Conservation (phyloP, 2,797 vertebrate species). For the Semotilus atromaculatus region DNA sequence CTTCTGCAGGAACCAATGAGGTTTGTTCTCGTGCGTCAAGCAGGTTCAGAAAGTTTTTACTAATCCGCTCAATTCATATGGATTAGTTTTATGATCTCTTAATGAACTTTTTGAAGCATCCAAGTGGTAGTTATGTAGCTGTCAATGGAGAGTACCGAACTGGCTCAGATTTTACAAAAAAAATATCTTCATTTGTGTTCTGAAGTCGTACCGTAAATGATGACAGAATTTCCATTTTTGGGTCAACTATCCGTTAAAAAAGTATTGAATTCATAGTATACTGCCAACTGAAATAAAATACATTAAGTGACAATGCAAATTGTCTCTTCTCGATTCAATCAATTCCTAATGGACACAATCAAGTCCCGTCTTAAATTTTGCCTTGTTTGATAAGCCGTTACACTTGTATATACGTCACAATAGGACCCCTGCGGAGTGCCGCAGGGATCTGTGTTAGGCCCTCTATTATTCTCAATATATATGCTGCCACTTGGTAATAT, state of each 20-base stretch:
- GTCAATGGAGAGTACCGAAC: neutral
- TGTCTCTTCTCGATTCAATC: neutral
- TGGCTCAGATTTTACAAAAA: neutral
- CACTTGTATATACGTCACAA: neutral
- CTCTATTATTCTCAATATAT: too few relatives aligned
- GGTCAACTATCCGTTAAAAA: neutral
- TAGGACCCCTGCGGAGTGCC: too few relatives aligned
- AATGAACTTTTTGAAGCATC: neutral
- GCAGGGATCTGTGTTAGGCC: too few relatives aligned
- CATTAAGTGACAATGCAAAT: neutral
- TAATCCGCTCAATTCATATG: neutral
- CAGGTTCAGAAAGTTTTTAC: neutral
- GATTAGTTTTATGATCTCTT: neutral
- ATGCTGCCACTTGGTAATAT: too few relatives aligned
- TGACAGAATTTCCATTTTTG: neutral
- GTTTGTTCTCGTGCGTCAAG: too few relatives aligned
- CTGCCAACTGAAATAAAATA: neutral
- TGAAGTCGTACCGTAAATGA: neutral
- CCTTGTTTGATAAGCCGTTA: neutral
- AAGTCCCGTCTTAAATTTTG: neutral
- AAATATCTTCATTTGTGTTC: neutral
- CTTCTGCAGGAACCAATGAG: too few relatives aligned
- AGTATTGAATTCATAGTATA: constrained; percentile 4
- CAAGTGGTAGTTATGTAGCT: neutral
- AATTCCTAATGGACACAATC: neutral